Evolutionary conservation across 92 coral and sea anemone genomes (phyloP).

Genomic region (Porites divaricata): DNA sequence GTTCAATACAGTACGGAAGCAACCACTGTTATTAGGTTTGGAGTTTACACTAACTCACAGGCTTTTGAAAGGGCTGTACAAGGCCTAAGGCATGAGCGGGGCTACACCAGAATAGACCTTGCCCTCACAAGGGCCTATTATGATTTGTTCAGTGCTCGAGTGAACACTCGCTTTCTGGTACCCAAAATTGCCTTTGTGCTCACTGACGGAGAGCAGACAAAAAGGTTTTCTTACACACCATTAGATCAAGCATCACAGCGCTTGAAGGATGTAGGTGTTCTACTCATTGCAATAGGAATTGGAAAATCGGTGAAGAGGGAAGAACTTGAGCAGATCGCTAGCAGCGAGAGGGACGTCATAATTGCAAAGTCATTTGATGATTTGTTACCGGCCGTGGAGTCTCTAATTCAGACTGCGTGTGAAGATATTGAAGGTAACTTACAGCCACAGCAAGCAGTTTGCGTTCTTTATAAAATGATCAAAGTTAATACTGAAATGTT

Average conservation of each 20-base stretch:
- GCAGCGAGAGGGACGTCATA: conserved; percentile 56
- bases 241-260: conserved; percentile 44
- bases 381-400: conserved; percentile 42
- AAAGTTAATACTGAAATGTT: not conserved
- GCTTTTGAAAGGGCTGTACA: conserved; percentile 46
- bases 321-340: conserved; percentile 54
- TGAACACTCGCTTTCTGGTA: conserved; percentile 73
- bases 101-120: conserved; percentile 57
- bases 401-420: conserved; percentile 40
- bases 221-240: not conserved
- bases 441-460: not conserved
- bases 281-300: conserved; percentile 59
- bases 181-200: conserved; percentile 71
- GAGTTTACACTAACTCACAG: conserved; percentile 26
- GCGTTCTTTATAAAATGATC: not conserved
- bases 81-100: conserved; percentile 41
- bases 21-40: conserved; percentile 34
- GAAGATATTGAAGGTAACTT: conserved; percentile 41
- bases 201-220: conserved; percentile 66
- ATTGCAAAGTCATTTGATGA: conserved; percentile 40
- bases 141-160: conserved; percentile 68
- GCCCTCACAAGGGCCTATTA: conserved; percentile 51
- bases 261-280: conserved; percentile 56
- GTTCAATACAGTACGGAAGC: conserved; percentile 61
- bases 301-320: conserved; percentile 46